phyloP scores from a whole-genome alignment of 2,113 vertebrate species.

The Melanerpes formicivorus region DNA sequence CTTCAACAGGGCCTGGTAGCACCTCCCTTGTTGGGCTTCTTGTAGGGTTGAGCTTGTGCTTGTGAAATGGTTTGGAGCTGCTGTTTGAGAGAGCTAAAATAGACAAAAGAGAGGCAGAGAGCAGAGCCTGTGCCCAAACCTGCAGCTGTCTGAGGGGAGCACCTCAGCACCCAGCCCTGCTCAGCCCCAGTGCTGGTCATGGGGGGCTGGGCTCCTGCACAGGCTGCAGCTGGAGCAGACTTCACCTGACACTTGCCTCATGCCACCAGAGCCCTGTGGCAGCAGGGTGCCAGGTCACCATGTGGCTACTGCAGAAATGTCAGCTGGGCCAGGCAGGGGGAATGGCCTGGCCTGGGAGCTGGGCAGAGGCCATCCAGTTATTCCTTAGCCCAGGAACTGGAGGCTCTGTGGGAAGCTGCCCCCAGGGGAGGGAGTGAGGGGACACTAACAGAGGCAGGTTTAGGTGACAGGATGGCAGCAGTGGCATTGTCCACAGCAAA shows the following conservation, averaged over 20 bases:
- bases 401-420: background rate
- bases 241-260: background rate
- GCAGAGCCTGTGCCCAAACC: background rate
- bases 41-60: background rate
- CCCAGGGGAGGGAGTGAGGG: background rate
- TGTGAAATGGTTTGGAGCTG: background rate
- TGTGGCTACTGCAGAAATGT: background rate
- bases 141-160: fast-evolving
- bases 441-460: fast-evolving
- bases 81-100: background rate
- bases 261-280: background rate
- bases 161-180: background rate
- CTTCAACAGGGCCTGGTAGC: background rate
- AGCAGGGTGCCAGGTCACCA: background rate
- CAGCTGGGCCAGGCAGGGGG: background rate
- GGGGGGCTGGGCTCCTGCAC: background rate
- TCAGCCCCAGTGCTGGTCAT: background rate
- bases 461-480: background rate
- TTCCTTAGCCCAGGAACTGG: background rate
- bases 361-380: no score
- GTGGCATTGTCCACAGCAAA: background rate
- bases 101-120: background rate
- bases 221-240: background rate
- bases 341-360: background rate
- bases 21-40: background rate